Conservation (phyloP, 1,140 invertebrate species). For the Cardiocondyla obscurior region DNA sequence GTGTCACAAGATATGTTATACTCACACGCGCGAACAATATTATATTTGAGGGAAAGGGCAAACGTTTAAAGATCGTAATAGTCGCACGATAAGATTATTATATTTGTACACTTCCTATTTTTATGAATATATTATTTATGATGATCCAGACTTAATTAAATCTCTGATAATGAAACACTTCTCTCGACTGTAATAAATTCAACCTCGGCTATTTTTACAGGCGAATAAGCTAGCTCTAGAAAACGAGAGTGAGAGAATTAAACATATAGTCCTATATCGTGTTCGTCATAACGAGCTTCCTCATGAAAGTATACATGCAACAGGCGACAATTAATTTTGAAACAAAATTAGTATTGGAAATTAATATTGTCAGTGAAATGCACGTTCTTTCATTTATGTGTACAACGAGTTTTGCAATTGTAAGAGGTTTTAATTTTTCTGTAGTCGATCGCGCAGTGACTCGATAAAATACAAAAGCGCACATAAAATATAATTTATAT, state of each 20-base stretch:
- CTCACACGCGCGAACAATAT: background rate
- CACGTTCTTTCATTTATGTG: background rate
- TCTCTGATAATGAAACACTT: slow-evolving; percentile 49
- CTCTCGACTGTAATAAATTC: slow-evolving; percentile 53
- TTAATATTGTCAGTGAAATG: slow-evolving; percentile 7
- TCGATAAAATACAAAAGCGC: background rate
- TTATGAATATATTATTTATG: slow-evolving; percentile 66
- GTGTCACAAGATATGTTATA: slow-evolving; percentile 29
- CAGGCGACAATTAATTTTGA: background rate
- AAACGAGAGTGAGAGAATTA: slow-evolving; percentile 30
- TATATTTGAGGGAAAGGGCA: slow-evolving; percentile 52
- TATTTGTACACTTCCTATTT: slow-evolving; percentile 69
- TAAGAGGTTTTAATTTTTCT: background rate
- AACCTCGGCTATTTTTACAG: slow-evolving; percentile 70
- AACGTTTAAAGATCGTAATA: slow-evolving; percentile 55
- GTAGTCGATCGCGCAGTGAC: background rate
- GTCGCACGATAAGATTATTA: slow-evolving; percentile 54
- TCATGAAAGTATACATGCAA: slow-evolving; percentile 64
- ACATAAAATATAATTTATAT: background rate
- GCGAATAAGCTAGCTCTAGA: slow-evolving; percentile 26
- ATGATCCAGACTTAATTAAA: slow-evolving; percentile 57
- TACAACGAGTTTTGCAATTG: slow-evolving; percentile 19
- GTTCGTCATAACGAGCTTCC: slow-evolving; percentile 56
- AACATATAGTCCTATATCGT: slow-evolving; percentile 43
- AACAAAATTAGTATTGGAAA: slow-evolving; percentile 16